Evolutionary conservation across 2,888 invertebrate genomes (phyloP).

Genomic region (Ophion slaviceki): DNA sequence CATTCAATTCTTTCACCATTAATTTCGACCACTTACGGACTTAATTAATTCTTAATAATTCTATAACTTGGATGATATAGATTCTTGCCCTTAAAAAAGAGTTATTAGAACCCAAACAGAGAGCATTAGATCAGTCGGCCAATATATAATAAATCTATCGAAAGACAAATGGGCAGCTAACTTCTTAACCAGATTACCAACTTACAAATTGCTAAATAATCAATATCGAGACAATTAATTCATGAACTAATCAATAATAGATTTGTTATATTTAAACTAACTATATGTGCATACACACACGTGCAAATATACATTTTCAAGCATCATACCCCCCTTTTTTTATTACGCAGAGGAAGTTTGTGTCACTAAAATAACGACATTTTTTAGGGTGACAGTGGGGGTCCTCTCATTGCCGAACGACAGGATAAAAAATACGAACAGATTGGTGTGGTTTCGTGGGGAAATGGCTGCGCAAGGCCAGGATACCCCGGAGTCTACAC

Average conservation of each 20-base stretch:
- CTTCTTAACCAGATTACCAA: no score
- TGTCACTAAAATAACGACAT: not conserved
- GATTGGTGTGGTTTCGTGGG: slow-evolving; percentile 95
- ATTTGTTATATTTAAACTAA: no score
- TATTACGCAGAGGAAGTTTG: not conserved
- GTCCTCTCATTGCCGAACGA: slow-evolving; percentile 90
- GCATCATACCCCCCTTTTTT: no score
- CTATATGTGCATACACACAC: no score
- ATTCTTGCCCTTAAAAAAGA: not conserved
- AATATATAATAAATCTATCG: not conserved
- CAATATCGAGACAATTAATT: no score
- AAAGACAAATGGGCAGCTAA: no score
- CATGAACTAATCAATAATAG: no score
- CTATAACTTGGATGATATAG: not conserved
- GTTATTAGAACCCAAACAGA: no score
- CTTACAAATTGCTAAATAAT: no score
- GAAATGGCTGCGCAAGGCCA: slow-evolving; percentile 93
- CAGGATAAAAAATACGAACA: slow-evolving; percentile 91
- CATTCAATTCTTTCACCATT: not conserved
- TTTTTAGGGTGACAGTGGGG: slow-evolving; percentile 91
- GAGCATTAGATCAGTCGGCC: not conserved
- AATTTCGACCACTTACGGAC: not conserved
- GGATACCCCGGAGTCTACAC: slow-evolving; percentile 95
- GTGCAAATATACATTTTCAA: no score
- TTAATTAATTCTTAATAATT: not conserved